These are phyloP conservation scores for Gryon sp. DNA, from an alignment of 1,140 invertebrate genomes.

Conservation along the genomic window DNA sequence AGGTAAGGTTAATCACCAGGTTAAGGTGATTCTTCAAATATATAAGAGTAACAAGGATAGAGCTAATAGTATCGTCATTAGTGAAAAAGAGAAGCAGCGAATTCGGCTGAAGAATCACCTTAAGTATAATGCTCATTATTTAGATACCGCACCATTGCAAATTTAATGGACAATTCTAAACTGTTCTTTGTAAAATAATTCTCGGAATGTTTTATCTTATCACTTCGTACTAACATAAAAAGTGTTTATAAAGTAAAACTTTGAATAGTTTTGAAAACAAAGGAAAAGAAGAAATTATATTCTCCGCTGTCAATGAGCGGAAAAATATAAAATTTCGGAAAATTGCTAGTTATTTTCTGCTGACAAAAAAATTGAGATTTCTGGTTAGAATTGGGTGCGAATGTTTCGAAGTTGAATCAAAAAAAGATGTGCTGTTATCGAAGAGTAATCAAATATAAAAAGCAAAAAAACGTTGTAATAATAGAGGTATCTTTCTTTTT, in stretches of 20 bases:
- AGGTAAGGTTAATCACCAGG: no score
- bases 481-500: slow-evolving; percentile 56
- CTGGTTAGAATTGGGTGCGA: not conserved
- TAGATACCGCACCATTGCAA: slow-evolving; percentile 51
- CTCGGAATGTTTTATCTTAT: slow-evolving; percentile 45
- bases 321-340: not conserved
- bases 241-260: no score
- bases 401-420: slow-evolving; percentile 10
- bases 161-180: slow-evolving; percentile 50
- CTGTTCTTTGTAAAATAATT: slow-evolving; percentile 52
- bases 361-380: not conserved
- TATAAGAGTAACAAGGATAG: no score
- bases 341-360: no score
- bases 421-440: slow-evolving; percentile 19
- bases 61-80: no score
- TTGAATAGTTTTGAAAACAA: no score
- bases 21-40: no score
- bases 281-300: no score
- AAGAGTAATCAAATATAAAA: slow-evolving; percentile 29
- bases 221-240: no score
- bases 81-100: no score
- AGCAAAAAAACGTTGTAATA: slow-evolving; percentile 53
- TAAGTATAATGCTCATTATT: slow-evolving; percentile 57
- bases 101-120: no score
- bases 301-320: no score